Evolutionary conservation across 2,888 invertebrate genomes (phyloP), one percentile per base, ranked within the genome.

Genomic region (Xanthorhoe spadicearia): DNA sequence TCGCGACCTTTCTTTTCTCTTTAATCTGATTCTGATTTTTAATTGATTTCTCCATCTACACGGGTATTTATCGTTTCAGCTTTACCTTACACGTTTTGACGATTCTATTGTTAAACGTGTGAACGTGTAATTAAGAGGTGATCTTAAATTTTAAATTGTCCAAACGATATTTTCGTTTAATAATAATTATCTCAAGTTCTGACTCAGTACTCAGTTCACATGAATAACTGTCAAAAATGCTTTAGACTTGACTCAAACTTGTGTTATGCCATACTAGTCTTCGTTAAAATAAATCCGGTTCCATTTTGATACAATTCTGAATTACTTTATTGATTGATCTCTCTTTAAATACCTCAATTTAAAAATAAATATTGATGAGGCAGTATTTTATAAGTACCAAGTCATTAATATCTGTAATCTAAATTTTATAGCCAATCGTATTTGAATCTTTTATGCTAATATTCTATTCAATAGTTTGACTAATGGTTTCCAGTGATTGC

Each of bases 1-100:
- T 75, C 77, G 64, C 73, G 75, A 72, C 76, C 74, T 75, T 67
- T 46, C 74, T 70, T 78, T 79, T 81, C 72, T 70, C 70, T 69
- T 66, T 35, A 58, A 58, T 58, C 63, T 50, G 35, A 53, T 35
- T 56, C 10, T 38, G 48, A 32, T 35, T 64, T 52, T 35, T 55
- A 52, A 35, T 55, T 35, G 15, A 46, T 43, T 54, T 19, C 49
- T 49, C 32, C 28, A 19, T 15, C 2, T 49, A 49, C 17, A 49
- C 17, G 38, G 38, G 10, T 43, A 43, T 43, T 4, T 43, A 43
- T 43, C 38, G 13, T 3, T 2, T 13, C 3, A 32, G 7, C 32
- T 43, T 13, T 38, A 43, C 38, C 38, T 35, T 52, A 23, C 19
- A 35, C 17, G n/a, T 43, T 13, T 13, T 46, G 43, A 48, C 52